A percentile compares a stretch with the other conserved stretches of the same genome.
Conservation (phyloP, 1,140 invertebrate genomes). For the Drosophila tropicalis region DNA sequence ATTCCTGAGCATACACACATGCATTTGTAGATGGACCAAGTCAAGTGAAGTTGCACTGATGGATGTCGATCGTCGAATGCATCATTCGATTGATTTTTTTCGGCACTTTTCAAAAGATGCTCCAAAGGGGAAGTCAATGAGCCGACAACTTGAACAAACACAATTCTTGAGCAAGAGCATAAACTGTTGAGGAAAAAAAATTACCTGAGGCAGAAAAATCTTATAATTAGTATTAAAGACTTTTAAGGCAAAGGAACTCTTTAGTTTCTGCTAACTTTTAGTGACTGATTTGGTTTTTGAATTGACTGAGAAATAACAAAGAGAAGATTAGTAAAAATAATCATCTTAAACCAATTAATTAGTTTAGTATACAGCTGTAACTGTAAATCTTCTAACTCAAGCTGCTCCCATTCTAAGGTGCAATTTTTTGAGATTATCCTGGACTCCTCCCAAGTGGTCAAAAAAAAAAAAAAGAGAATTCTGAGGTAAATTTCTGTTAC, state of each 20-base stretch:
- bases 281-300: background rate
- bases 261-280: background rate
- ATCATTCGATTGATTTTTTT: constrained; percentile 57
- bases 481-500: too few species aligned
- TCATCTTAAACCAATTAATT: too few species aligned
- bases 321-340: too few species aligned
- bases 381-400: too few species aligned
- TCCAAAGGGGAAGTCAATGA: constrained; percentile 25
- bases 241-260: background rate
- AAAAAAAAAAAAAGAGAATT: too few species aligned
- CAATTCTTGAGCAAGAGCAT: constrained; percentile 13
- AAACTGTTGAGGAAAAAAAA: background rate
- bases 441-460: too few species aligned
- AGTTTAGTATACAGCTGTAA: too few species aligned
- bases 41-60: constrained; percentile 48
- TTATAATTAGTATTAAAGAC: background rate
- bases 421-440: too few species aligned
- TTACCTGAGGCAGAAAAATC: background rate
- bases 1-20: constrained; percentile 11
- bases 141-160: constrained; percentile 50
- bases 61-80: constrained; percentile 66
- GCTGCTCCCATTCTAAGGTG: too few species aligned
- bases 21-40: constrained; percentile 37
- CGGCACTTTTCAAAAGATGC: constrained; percentile 67
- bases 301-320: too few species aligned